Evolutionary conservation across 2,113 vertebrate species (phyloP).

Genomic region (Toxostoma redivivum): DNA sequence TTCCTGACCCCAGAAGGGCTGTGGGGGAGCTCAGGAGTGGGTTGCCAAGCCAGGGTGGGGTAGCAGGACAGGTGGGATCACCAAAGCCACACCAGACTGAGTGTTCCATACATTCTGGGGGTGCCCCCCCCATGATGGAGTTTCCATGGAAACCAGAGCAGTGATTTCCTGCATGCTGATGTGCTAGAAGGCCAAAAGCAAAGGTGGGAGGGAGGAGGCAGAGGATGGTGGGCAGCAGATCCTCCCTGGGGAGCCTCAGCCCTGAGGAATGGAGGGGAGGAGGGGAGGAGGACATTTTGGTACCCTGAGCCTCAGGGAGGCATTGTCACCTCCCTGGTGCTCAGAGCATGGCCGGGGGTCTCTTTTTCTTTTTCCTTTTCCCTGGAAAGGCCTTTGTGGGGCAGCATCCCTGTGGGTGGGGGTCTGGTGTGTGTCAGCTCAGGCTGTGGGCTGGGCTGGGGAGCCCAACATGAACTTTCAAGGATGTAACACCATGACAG

Average conservation of each 20-base stretch:
- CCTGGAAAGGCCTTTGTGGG: background rate
- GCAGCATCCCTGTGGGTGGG: fast-evolving
- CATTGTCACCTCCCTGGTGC: background rate
- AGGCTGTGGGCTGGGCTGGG: background rate
- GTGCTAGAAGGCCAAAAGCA: background rate
- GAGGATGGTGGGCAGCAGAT: fast-evolving
- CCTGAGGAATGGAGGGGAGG: background rate
- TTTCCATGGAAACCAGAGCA: constrained; percentile 35
- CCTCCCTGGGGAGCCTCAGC: background rate
- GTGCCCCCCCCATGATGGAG: background rate
- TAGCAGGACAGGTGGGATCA: background rate
- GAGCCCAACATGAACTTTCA: fast-evolving
- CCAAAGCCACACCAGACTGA: fast-evolving
- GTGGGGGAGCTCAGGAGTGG: background rate
- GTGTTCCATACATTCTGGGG: background rate
- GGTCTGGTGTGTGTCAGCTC: fast-evolving
- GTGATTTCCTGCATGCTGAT: background rate
- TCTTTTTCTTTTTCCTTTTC: too few species aligned
- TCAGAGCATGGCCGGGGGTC: background rate
- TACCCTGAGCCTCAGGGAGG: background rate
- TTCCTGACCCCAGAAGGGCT: background rate
- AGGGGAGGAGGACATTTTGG: background rate
- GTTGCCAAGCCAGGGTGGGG: background rate
- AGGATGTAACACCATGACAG: background rate
- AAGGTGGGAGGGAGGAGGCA: background rate